Percentiles rank a stretch among this genome's conserved stretches.
phyloP scores from a whole-genome alignment of 2,888 invertebrate genomes.

The Acleris laterana region DNA sequence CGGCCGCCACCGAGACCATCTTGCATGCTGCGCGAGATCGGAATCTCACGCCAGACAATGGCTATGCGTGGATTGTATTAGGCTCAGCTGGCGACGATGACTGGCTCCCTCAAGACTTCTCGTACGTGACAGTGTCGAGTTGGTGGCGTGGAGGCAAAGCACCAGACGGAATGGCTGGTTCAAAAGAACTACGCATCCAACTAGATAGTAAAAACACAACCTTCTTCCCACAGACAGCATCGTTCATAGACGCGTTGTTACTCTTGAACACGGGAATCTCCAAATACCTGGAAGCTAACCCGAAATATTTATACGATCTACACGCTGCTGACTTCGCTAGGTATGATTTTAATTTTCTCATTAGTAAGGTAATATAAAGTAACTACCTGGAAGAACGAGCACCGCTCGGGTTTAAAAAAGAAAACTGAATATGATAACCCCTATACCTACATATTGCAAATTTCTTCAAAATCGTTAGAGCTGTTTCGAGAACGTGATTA shows the following conservation, averaged over 20 bases:
- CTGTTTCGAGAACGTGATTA: too few species aligned
- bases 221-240: constrained; percentile 35
- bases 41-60: constrained; percentile 61
- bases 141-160: constrained; percentile 40
- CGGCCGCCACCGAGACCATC: constrained; percentile 85
- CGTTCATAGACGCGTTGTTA: constrained; percentile 46
- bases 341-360: not conserved
- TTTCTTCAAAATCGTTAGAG: too few species aligned
- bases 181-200: constrained; percentile 15
- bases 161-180: constrained; percentile 13
- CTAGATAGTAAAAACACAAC: not conserved
- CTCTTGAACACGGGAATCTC: constrained; percentile 37
- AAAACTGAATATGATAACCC: too few species aligned
- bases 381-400: too few species aligned
- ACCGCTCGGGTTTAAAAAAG: too few species aligned
- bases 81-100: constrained; percentile 48
- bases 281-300: constrained; percentile 25
- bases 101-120: constrained; percentile 21
- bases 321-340: constrained; percentile 5
- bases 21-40: constrained; percentile 84
- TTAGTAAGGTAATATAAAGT: too few species aligned
- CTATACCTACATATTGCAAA: too few species aligned
- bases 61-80: constrained; percentile 58
- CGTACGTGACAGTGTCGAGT: constrained; percentile 47
- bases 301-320: constrained; percentile 37